phyloP scores from a whole-genome alignment of 1,140 invertebrate genomes.

The Parasteatoda tepidariorum region DNA sequence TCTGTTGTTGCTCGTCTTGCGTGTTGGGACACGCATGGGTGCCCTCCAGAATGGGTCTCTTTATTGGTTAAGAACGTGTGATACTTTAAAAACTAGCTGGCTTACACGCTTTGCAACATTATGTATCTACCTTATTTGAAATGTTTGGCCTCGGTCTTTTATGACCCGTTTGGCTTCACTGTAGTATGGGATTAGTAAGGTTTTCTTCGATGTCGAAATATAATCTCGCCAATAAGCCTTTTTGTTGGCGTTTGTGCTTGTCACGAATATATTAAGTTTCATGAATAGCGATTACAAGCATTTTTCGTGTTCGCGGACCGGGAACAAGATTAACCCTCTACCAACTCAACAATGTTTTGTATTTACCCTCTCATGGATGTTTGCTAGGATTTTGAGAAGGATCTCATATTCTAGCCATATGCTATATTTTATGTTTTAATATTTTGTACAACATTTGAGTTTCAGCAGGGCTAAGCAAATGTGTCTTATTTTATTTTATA shows the following conservation, averaged over 20 bases:
- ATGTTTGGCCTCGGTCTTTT: neutral
- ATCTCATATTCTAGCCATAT: too few relatives aligned
- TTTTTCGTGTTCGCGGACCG: neutral
- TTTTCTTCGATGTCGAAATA: neutral
- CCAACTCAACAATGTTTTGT: neutral
- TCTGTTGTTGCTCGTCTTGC: neutral
- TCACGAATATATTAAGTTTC: neutral
- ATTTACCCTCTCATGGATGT: too few relatives aligned
- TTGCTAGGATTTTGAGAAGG: too few relatives aligned
- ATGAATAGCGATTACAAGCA: neutral
- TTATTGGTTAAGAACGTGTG: neutral
- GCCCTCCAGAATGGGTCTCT: neutral
- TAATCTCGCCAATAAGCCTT: neutral
- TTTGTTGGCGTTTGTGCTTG: neutral
- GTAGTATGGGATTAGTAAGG: neutral
- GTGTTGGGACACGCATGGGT: neutral
- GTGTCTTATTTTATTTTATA: too few relatives aligned
- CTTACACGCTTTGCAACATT: neutral
- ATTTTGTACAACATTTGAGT: too few relatives aligned
- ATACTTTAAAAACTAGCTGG: slow-evolving; percentile 1
- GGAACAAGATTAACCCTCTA: neutral
- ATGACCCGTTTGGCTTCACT: neutral
- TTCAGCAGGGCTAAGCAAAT: too few relatives aligned
- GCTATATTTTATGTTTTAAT: too few relatives aligned
- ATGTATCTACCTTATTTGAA: neutral